Percentiles rank a stretch among this genome's conserved stretches.
Evolutionary conservation across 2,888 invertebrate genomes (phyloP).

Genomic region (Rotaria macrura): DNA sequence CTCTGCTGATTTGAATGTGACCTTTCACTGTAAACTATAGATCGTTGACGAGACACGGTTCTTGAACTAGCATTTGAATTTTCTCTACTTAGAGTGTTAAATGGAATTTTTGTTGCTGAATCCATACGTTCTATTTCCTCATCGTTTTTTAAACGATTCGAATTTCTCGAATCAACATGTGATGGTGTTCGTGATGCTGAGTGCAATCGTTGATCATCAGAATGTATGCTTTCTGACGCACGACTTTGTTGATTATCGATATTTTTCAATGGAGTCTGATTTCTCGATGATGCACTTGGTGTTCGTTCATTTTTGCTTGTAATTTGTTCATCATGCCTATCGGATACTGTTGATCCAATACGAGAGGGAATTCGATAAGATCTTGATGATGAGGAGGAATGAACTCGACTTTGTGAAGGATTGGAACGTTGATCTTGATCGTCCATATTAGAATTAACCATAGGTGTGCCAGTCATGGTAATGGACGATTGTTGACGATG

Average conservation of each 20-base stretch:
- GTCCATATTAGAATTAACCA: not conserved
- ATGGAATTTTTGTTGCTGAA: not conserved
- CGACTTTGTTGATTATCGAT: not conserved
- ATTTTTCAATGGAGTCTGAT: not conserved
- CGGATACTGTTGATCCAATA: not conserved
- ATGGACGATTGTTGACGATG: not conserved
- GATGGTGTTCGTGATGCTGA: not conserved
- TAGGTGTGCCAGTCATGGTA: not conserved
- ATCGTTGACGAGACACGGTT: not conserved
- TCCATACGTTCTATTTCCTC: not conserved
- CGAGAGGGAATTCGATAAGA: not conserved
- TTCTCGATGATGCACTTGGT: not conserved
- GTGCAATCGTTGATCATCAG: not conserved
- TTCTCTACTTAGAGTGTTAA: not conserved
- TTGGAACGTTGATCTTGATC: not conserved
- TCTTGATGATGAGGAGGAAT: not conserved
- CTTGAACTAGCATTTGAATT: not conserved
- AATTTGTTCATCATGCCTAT: not conserved
- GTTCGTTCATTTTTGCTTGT: not conserved
- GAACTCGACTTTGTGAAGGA: not conserved
- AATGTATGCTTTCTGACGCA: not conserved
- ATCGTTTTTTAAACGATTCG: too few species aligned
- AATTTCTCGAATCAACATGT: too few species aligned
- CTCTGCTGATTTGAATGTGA: not conserved
- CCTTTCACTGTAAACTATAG: not conserved